Base-by-base conservation (phyloP, 2,113 vertebrate species). In the Elephantulus edwardii region DNA sequence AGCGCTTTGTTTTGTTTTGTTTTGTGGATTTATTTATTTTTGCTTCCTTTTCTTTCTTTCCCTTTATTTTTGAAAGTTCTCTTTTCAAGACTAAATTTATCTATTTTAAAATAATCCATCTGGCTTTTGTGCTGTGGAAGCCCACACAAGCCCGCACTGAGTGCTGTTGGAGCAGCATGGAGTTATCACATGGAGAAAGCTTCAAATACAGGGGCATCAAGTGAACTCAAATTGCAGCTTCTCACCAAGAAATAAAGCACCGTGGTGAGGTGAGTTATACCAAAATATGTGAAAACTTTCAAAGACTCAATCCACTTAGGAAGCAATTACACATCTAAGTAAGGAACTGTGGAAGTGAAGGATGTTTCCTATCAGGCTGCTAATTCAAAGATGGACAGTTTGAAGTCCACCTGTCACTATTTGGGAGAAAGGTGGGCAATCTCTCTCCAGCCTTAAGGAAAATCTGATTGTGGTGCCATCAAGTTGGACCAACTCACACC, bases 31-130 rank as follows among this genome's bases (percentile, higher is more conserved):
- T 87, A 77, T 83, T 10, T n/a, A n/a, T n/a, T 88, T 66, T 88
- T 81, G 40, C 79, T 68, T 83, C 78, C 35, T 86, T n/a, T 84
- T 3, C 33, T 40, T 72, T 33, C 28, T 58, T 58, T 78, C 56
- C 88, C 46, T 66, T n/a, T 28, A 28, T 17, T 79, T 84, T 93
- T 86, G 86, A 84, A 88, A 95, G 94, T 87, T 95, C 77, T 54
- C 56, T 94, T 89, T 93, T 95, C 83, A 93, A 88, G 88, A 88
- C 95, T 96, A 96, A 96, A 96, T 95, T 95, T 94, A 92, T 95
- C 95, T 93, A 72, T 94, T 95, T 95, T 89, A 95, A 96, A 92
- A 95, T 95, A 96, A 89, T 95, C 96, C 96, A 96, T 96, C 96
- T 96, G 95, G 94, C 94, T 96, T 96, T 96, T 95, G 95, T 96